Percentiles rank a stretch among this genome's conserved stretches.
phyloP scores from a whole-genome alignment of 2,888 invertebrate genomes.

The Leptopterna dolabrata region DNA sequence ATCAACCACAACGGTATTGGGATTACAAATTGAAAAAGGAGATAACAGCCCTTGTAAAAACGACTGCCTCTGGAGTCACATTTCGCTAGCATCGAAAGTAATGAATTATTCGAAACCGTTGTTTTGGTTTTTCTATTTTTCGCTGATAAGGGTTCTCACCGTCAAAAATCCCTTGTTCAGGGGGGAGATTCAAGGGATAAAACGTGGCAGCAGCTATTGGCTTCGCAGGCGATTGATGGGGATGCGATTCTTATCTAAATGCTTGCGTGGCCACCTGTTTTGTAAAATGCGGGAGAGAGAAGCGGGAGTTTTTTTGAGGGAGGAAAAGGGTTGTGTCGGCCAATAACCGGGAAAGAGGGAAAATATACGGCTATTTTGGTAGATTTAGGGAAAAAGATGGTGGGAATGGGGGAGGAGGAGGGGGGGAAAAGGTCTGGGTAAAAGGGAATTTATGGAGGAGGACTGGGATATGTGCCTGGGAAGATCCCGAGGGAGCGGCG shows the following conservation, averaged over 20 bases:
- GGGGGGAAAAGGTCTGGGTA: neutral
- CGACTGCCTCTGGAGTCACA: neutral
- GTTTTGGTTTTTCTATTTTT: neutral
- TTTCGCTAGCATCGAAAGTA: neutral
- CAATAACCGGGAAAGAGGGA: neutral
- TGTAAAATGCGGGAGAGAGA: neutral
- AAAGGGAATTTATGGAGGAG: neutral
- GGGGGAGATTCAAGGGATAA: neutral
- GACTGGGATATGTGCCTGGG: neutral
- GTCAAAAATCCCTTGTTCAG: slow-evolving; percentile 11
- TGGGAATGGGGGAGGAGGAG: neutral
- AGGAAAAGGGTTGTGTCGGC: slow-evolving; percentile 8
- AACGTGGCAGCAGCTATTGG: slow-evolving; percentile 18
- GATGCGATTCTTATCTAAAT: slow-evolving; percentile 35
- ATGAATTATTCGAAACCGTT: neutral
- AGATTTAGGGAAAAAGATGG: neutral
- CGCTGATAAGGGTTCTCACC: neutral
- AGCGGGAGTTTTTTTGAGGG: neutral
- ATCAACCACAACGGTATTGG: no score
- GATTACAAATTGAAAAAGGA: no score
- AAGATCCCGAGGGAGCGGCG: neutral
- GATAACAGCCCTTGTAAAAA: neutral
- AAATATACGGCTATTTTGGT: neutral
- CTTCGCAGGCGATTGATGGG: slow-evolving; percentile 21
- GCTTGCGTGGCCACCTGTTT: slow-evolving; percentile 32